Conservation (phyloP, 2,797 vertebrate genomes). For the Glossophaga mutica region DNA sequence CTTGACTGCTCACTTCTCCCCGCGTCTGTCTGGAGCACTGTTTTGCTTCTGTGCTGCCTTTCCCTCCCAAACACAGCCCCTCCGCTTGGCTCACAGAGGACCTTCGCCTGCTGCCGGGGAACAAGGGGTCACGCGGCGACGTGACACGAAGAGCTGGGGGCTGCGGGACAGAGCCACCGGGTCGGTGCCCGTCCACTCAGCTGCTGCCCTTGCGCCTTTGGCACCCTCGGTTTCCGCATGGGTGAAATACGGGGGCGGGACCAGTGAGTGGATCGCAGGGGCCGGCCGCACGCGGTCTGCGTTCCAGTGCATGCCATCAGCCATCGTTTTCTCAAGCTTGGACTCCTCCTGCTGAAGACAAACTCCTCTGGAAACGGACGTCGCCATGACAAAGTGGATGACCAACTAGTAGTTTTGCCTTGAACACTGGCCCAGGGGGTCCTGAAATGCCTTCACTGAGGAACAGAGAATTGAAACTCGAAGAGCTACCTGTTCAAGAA, state of each 20-base stretch:
- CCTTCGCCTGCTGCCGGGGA: not conserved
- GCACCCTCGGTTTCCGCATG: not conserved
- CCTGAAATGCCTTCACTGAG: not conserved
- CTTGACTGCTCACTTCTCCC: not conserved
- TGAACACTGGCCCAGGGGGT: not conserved
- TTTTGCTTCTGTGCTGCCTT: not conserved
- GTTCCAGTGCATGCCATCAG: not conserved
- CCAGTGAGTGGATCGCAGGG: accelerated
- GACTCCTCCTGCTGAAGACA: not conserved
- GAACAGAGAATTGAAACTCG: not conserved
- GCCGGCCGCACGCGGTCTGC: accelerated
- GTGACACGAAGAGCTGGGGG: not conserved
- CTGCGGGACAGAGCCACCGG: not conserved
- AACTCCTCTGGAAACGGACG: not conserved
- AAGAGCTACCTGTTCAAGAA: not conserved
- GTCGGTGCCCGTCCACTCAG: no score
- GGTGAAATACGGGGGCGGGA: not conserved
- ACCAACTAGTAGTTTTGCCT: not conserved
- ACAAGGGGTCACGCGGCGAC: not conserved
- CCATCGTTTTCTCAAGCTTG: not conserved
- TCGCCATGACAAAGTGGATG: not conserved
- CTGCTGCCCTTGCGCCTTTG: no score
- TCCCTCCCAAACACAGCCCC: not conserved
- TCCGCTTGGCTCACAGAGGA: not conserved
- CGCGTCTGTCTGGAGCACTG: not conserved